Base-by-base conservation (phyloP, 2,797 vertebrate genomes). In the Bradypodion pumilum region DNA sequence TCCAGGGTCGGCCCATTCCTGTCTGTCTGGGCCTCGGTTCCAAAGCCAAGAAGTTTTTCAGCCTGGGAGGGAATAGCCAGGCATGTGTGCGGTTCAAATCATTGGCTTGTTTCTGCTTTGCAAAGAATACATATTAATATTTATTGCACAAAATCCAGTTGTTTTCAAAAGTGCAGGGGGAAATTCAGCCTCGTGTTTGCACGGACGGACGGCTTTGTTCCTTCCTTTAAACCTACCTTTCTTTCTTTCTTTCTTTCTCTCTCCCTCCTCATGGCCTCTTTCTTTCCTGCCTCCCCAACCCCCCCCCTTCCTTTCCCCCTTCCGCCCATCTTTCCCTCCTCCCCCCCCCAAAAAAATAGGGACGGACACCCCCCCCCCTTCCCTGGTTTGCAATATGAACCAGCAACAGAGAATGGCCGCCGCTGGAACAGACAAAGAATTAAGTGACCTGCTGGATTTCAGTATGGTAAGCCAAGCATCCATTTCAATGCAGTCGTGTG, bases 391-490 rank as follows among this genome's bases (percentile, higher is more conserved):
- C 92, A 96, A 91, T 85, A 96, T 96, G 96, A 96, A 95, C 94
- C 96, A 96, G 91, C 97, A 97, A 96, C 96, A 98, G 97, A 98
- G 98, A 97, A 99, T 99, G 98, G 98, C 98, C 93, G 97, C 98
- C 87, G 98, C 99, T 95, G 98, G 98, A 97, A 98, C 98, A 76
- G 99, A 99, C 97, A 99, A 99, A 96, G 99, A 99, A 96, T 97
- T 99, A 95, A 99, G 95, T 94, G 99, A 99, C 95, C 98, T 99
- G 92, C 96, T 99, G 96, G 99, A 99, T 97, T 99, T 99, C 97
- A 99, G 99, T 94, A 98, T 98, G 98, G 99, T 99, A 96, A 99
- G 98, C 46, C 46, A 13, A 10, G 15, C 21, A 5, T 56, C 52
- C 21, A 19, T 56, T 5, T 5, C 21, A 56, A n/a, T n/a, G n/a